These are phyloP conservation scores for Danaus plexippus DNA, from an alignment of 1,140 invertebrate genomes.

Conservation along the genomic window DNA sequence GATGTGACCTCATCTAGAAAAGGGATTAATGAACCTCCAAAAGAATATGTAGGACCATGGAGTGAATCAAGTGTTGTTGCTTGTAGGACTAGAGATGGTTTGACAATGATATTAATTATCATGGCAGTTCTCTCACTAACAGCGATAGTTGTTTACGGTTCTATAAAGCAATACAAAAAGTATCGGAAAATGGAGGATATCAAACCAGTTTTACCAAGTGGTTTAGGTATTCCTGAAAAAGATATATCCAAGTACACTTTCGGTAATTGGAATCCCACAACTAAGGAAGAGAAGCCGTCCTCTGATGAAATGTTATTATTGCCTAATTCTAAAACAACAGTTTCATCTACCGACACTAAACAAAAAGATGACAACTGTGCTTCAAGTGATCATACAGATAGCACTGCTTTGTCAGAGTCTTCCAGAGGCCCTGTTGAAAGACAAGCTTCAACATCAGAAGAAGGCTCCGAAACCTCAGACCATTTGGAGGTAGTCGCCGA, in stretches of 20 bases:
- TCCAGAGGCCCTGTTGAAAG: constrained; percentile 45
- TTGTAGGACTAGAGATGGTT: constrained; percentile 40
- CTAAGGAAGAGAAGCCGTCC: constrained; percentile 58
- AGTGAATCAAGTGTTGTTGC: constrained; percentile 51
- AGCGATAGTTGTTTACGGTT: constrained; percentile 38
- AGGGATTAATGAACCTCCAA: constrained; percentile 16
- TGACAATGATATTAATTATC: constrained; percentile 49
- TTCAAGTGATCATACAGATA: constrained; percentile 62
- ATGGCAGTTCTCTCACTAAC: constrained; percentile 44
- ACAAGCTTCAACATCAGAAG: constrained; percentile 54
- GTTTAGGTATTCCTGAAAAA: constrained; percentile 55
- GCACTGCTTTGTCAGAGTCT: constrained; percentile 56
- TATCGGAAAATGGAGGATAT: constrained; percentile 68
- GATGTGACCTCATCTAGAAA: constrained; percentile 41
- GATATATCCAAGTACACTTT: constrained; percentile 57
- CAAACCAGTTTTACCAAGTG: constrained; percentile 59
- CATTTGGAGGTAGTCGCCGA: constrained; percentile 45
- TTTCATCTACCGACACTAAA: constrained; percentile 45
- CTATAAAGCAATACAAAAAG: constrained; percentile 53
- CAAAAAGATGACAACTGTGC: constrained; percentile 53
- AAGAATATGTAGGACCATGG: constrained; percentile 62
- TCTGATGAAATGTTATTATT: constrained; percentile 61
- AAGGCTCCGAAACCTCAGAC: constrained; percentile 52
- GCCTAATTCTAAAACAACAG: constrained; percentile 43
- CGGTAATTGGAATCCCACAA: constrained; percentile 51